Conservation (phyloP, 2,888 invertebrate species). For the Coelinius sp. region DNA sequence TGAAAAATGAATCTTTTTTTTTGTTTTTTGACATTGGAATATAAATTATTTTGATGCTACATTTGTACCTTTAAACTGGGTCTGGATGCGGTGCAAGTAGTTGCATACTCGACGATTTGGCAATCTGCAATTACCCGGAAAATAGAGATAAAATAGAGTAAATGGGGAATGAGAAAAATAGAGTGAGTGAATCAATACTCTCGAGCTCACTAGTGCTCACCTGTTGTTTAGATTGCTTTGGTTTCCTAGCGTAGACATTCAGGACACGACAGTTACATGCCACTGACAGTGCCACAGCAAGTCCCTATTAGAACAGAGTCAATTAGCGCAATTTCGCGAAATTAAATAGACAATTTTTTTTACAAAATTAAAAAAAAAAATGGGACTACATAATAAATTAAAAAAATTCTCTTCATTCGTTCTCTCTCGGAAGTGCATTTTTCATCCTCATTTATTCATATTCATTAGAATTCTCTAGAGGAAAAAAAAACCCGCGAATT, state of each 20-base stretch:
- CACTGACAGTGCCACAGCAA: constrained; percentile 76
- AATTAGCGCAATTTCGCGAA: not conserved
- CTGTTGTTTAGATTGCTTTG: constrained; percentile 66
- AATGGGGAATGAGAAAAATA: not conserved
- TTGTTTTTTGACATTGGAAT: not conserved
- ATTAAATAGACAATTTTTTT: not conserved
- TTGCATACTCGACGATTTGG: constrained; percentile 68
- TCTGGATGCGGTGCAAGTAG: constrained; percentile 66
- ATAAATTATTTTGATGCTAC: not conserved
- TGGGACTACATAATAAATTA: too few relatives aligned
- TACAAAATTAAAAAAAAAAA: too few relatives aligned
- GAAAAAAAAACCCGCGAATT: not conserved
- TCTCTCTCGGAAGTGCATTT: not conserved
- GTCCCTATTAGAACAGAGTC: constrained; percentile 70
- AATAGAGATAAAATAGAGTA: constrained; percentile 16
- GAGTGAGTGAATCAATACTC: not conserved
- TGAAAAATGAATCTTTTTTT: constrained; percentile 4
- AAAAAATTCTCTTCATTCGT: too few relatives aligned
- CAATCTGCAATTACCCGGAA: constrained; percentile 58
- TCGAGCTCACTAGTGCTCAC: constrained; percentile 48
- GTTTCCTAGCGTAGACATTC: constrained; percentile 67
- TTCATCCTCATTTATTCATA: not conserved
- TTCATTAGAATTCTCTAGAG: not conserved
- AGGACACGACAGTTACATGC: constrained; percentile 75
- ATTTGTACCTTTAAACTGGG: constrained; percentile 58